These are phyloP conservation scores for Heptranchias perlo DNA, from an alignment of 2,113 vertebrate genomes.

Conservation along the genomic window DNA sequence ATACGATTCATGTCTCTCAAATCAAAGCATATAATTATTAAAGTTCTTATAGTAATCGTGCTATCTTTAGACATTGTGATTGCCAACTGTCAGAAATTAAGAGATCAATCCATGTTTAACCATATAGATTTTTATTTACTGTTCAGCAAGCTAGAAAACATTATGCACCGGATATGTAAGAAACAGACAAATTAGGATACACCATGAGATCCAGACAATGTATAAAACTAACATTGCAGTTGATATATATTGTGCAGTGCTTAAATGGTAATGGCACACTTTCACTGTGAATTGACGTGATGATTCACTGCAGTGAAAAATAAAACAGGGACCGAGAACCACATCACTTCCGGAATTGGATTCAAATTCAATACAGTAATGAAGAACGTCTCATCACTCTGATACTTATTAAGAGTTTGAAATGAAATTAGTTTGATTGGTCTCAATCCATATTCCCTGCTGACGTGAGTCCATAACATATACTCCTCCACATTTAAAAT, in stretches of 20 bases:
- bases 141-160: conserved; percentile 16
- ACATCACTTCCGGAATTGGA: not conserved
- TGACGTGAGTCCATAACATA: not conserved
- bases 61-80: not conserved
- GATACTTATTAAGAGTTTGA: not conserved
- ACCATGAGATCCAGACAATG: not conserved
- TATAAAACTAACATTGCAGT: conserved; percentile 27
- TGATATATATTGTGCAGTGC: not conserved
- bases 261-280: not conserved
- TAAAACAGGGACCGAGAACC: not conserved
- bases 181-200: conserved; percentile 21
- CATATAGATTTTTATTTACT: conserved; percentile 10
- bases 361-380: not conserved
- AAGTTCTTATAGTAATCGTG: not conserved
- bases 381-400: not conserved
- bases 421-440: not conserved
- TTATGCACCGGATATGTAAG: not conserved
- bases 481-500: not conserved
- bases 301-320: not conserved
- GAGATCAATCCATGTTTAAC: not conserved
- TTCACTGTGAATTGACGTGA: not conserved
- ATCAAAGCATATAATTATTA: not conserved
- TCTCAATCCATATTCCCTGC: conserved; percentile 3
- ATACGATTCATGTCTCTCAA: not conserved
- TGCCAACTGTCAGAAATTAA: not conserved